phyloP scores from a whole-genome alignment of 2,113 vertebrate species.

The Epinephelus lanceolatus region DNA sequence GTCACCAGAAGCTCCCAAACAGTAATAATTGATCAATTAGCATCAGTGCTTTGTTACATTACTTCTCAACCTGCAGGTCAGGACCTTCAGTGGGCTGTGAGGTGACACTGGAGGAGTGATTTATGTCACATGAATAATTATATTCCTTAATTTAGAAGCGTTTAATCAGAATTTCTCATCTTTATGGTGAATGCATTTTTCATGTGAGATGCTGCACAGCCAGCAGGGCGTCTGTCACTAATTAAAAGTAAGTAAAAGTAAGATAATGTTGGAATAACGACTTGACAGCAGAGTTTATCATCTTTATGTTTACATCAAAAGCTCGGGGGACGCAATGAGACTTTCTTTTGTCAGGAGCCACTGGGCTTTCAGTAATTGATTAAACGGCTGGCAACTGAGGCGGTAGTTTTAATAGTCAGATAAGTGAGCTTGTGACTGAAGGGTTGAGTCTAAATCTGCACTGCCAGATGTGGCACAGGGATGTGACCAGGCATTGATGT shows the following conservation, averaged over 20 bases:
- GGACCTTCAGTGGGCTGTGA: background rate
- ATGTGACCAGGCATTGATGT: background rate
- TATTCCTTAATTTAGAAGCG: background rate
- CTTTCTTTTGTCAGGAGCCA: background rate
- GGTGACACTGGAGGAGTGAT: background rate
- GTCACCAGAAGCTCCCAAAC: constrained; percentile 13
- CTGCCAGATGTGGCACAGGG: background rate
- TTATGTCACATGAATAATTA: background rate
- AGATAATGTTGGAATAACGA: background rate
- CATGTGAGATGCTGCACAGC: background rate
- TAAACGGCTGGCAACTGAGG: background rate
- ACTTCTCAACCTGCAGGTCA: background rate
- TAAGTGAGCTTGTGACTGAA: background rate
- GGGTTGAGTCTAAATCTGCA: background rate
- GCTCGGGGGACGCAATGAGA: accelerated
- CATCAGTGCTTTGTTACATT: background rate
- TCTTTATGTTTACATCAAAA: background rate
- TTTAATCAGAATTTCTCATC: background rate
- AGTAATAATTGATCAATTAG: background rate
- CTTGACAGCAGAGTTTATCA: background rate
- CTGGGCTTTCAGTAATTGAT: background rate
- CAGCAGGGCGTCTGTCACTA: background rate
- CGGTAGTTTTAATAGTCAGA: background rate
- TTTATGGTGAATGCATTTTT: background rate
- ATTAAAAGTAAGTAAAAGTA: background rate